A percentile compares a stretch with the other conserved stretches of the same genome.
Evolutionary conservation across 2,113 vertebrate genomes (phyloP).

Genomic region (Podarcis muralis): DNA sequence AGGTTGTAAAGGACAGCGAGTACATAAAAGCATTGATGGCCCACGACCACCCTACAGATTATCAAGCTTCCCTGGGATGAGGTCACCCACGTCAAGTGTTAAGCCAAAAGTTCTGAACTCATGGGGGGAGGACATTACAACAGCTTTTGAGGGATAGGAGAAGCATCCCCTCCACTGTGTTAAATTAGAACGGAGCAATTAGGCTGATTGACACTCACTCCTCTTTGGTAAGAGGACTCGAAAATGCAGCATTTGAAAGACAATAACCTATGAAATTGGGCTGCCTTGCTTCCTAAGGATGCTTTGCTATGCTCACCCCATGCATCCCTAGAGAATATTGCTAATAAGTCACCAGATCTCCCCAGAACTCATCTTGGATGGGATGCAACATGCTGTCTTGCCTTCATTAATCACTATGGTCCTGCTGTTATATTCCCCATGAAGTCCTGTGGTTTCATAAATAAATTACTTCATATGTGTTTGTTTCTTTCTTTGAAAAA

Average conservation of each 20-base stretch:
- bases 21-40: no score
- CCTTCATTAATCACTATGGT: constrained; percentile 58
- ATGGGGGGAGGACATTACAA: no score
- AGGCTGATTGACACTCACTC: not conserved
- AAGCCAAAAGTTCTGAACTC: no score
- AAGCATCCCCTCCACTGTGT: not conserved
- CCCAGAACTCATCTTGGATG: constrained; percentile 18
- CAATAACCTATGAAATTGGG: constrained; percentile 19
- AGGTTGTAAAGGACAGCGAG: not conserved
- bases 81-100: no score
- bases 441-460: constrained; percentile 49
- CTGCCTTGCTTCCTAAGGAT: not conserved
- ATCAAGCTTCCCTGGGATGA: no score
- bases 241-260: not conserved
- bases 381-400: constrained; percentile 45
- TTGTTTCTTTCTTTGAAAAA: constrained; percentile 29
- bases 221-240: constrained; percentile 3
- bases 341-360: constrained; percentile 11
- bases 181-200: not conserved
- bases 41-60: no score
- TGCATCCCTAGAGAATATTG: constrained; percentile 32
- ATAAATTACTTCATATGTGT: constrained; percentile 50
- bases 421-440: constrained; percentile 45
- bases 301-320: not conserved
- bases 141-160: no score